Conservation (phyloP, 2,113 vertebrate genomes). For the Empidonax alnorum region DNA sequence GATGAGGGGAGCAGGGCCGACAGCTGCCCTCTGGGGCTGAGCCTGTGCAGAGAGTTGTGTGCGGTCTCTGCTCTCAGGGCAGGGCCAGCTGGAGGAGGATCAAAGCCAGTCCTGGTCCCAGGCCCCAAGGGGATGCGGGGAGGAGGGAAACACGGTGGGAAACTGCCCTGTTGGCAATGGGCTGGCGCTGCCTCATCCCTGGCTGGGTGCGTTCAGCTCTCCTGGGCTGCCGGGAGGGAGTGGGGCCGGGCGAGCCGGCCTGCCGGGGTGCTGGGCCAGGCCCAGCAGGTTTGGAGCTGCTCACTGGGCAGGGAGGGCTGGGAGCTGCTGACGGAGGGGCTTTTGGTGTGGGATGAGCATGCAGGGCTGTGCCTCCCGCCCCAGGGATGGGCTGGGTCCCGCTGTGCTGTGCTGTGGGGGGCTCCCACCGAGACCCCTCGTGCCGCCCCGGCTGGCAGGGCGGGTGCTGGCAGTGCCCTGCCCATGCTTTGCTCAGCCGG, state of each 20-base stretch:
- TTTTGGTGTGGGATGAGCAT: fast-evolving
- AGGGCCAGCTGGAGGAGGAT: neutral
- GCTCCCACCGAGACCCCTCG: fast-evolving
- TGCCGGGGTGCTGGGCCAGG: neutral
- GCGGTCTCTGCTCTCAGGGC: neutral
- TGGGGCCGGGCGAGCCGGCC: fast-evolving
- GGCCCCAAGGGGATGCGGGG: fast-evolving
- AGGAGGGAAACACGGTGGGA: neutral
- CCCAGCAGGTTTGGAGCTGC: neutral
- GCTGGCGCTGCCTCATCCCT: neutral
- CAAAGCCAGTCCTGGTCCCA: neutral
- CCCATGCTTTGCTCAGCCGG: fast-evolving
- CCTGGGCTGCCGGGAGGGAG: neutral
- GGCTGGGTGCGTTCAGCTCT: neutral
- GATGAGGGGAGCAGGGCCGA: fast-evolving
- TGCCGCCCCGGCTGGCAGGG: neutral
- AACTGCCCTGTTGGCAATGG: neutral
- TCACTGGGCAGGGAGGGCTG: neutral
- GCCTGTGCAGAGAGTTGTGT: neutral
- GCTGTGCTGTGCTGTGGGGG: neutral
- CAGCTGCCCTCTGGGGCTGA: neutral
- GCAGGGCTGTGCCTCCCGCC: neutral
- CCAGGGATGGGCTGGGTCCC: neutral
- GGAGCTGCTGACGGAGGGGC: neutral
- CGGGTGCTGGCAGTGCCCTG: neutral